These are phyloP conservation scores for Seladonia tumulorum DNA, from an alignment of 2,888 invertebrate species.

Conservation along the genomic window DNA sequence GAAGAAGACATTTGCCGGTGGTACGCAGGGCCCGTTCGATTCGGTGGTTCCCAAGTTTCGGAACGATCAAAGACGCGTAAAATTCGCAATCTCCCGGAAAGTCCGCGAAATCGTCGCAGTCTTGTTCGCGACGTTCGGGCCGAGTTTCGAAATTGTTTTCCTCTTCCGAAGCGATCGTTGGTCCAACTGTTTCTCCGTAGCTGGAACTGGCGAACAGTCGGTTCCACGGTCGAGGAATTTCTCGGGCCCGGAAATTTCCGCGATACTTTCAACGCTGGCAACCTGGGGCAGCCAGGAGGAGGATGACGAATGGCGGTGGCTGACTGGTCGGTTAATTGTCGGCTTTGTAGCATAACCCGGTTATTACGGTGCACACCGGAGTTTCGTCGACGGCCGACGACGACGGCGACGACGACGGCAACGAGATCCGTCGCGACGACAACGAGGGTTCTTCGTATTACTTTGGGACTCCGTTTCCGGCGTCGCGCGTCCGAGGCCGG, in stretches of 20 bases:
- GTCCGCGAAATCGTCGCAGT: not conserved
- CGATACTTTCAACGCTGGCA: slow-evolving; percentile 40
- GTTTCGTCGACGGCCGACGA: slow-evolving; percentile 1
- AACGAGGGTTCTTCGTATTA: slow-evolving; percentile 14
- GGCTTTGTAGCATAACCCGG: slow-evolving; percentile 43
- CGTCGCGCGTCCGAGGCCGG: not conserved
- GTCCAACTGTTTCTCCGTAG: not conserved
- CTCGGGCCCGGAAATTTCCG: not conserved
- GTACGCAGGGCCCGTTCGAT: not conserved
- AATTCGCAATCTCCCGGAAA: not conserved
- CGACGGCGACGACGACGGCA: not conserved
- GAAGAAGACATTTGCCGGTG: too few relatives aligned
- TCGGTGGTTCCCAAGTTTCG: slow-evolving; percentile 8
- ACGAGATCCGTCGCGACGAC: not conserved
- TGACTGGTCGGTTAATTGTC: slow-evolving; percentile 52
- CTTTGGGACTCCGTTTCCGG: not conserved
- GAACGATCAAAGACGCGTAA: slow-evolving; percentile 10
- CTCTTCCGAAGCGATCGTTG: not conserved
- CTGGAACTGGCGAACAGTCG: not conserved
- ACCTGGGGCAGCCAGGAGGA: slow-evolving; percentile 16
- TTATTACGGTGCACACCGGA: slow-evolving; percentile 39
- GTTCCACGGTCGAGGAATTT: slow-evolving; percentile 21
- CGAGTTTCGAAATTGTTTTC: not conserved
- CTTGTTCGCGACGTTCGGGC: not conserved
- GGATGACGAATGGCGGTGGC: slow-evolving; percentile 40